These are phyloP conservation scores for Silurus aristotelis DNA, from an alignment of 2,797 vertebrate species.

Conservation along the genomic window DNA sequence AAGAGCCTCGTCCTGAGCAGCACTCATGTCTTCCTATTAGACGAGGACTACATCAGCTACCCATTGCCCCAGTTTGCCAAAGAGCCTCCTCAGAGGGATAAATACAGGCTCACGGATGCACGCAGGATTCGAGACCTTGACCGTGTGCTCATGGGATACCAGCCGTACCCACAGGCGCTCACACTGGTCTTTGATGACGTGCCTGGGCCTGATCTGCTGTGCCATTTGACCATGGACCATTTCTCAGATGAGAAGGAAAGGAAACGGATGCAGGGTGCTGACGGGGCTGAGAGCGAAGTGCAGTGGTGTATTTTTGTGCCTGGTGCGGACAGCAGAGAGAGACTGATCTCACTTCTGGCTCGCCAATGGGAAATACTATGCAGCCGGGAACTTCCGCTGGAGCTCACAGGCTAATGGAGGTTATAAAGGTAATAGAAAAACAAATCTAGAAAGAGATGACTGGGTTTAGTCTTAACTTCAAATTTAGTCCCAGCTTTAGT, in stretches of 20 bases:
- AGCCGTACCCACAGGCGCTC: conserved; percentile 91
- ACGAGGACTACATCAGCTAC: conserved; percentile 95
- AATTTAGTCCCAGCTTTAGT: conserved; percentile 10
- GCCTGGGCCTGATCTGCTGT: conserved; percentile 88
- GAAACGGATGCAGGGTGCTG: conserved; percentile 55
- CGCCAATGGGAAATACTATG: conserved; percentile 95
- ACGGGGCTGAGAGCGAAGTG: conserved; percentile 75
- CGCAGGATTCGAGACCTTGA: conserved; percentile 92
- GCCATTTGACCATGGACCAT: conserved; percentile 91
- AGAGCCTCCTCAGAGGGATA: conserved; percentile 90
- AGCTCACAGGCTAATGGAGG: conserved; percentile 69
- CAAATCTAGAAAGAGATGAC: neutral
- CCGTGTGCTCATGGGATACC: conserved; percentile 93
- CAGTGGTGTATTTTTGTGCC: conserved; percentile 96
- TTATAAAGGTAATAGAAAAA: neutral
- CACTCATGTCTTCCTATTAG: conserved; percentile 88
- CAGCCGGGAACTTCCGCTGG: conserved; percentile 92
- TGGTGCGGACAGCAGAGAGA: conserved; percentile 90
- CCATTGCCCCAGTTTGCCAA: conserved; percentile 95
- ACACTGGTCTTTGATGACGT: conserved; percentile 93
- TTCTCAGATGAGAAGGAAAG: conserved; percentile 73
- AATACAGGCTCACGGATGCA: conserved; percentile 87
- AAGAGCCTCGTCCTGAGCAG: conserved; percentile 91
- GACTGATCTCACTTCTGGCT: conserved; percentile 89
- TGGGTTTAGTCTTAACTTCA: neutral